Conservation (phyloP, 2,113 vertebrate species). For the zebrafish (Danio rerio) region DNA sequence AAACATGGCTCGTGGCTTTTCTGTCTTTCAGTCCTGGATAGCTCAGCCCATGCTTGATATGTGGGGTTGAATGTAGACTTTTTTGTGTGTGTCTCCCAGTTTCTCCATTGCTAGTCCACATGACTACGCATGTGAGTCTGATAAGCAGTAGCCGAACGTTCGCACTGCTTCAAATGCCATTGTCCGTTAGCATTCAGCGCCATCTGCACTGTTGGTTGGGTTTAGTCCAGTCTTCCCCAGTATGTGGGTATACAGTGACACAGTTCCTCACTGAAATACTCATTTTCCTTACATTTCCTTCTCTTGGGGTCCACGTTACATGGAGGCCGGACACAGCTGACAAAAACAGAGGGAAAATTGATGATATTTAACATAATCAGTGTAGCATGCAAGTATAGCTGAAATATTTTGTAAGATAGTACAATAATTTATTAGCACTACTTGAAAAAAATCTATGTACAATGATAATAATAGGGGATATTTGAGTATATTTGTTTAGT, state of each 20-base stretch:
- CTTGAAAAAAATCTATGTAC: background rate
- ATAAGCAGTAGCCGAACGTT: constrained; percentile 44
- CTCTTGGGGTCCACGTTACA: constrained; percentile 79
- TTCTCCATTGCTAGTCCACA: constrained; percentile 11
- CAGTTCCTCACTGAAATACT: constrained; percentile 93
- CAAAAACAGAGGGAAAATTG: background rate
- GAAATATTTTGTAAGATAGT: background rate
- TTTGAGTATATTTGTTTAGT: no score
- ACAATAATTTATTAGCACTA: no score
- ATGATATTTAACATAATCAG: background rate
- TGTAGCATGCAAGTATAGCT: background rate
- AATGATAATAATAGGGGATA: background rate
- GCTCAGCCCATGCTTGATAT: constrained; percentile 67
- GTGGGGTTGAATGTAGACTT: constrained; percentile 40
- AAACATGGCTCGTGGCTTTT: constrained; percentile 75
- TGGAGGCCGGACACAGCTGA: constrained; percentile 88
- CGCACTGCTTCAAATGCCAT: constrained; percentile 32
- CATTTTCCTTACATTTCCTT: constrained; percentile 84
- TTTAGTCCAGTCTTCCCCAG: constrained; percentile 85
- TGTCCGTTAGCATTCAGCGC: background rate
- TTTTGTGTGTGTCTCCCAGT: constrained; percentile 16
- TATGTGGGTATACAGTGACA: constrained; percentile 93
- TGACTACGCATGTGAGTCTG: constrained; percentile 36
- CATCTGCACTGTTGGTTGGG: background rate
- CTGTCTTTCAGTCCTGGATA: constrained; percentile 70